phyloP scores from a whole-genome alignment of 2,797 vertebrate species.

The Protonibea diacanthus region DNA sequence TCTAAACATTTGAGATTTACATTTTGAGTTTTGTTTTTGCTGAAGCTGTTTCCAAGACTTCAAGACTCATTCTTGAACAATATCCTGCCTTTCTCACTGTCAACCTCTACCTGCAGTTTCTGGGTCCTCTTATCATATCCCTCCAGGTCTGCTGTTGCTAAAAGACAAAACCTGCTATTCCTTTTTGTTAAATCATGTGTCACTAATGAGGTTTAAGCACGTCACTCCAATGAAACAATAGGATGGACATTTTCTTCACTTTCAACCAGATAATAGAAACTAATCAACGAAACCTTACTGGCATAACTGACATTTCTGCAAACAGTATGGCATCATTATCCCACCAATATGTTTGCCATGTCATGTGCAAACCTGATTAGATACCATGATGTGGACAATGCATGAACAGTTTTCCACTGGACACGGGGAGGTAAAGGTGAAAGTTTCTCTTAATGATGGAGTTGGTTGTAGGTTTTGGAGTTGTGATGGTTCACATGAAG shows the following conservation, averaged over 20 bases:
- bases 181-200: not conserved
- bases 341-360: no score
- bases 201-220: not conserved
- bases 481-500: not conserved
- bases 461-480: not conserved
- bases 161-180: not conserved
- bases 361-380: no score
- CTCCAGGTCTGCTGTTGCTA: not conserved
- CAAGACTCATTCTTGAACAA: not conserved
- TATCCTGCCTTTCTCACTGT: no score
- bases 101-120: not conserved
- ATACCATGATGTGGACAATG: no score
- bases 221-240: no score
- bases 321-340: no score
- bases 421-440: not conserved
- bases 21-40: not conserved
- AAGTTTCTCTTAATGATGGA: not conserved
- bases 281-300: not conserved
- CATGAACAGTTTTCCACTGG: no score
- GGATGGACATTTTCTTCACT: not conserved
- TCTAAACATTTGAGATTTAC: not conserved
- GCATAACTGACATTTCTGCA: no score
- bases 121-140: not conserved
- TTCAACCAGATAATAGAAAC: not conserved
- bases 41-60: not conserved